Evolutionary conservation across 2,113 vertebrate genomes (phyloP).

Genomic region (Psittacula cyanocephala): DNA sequence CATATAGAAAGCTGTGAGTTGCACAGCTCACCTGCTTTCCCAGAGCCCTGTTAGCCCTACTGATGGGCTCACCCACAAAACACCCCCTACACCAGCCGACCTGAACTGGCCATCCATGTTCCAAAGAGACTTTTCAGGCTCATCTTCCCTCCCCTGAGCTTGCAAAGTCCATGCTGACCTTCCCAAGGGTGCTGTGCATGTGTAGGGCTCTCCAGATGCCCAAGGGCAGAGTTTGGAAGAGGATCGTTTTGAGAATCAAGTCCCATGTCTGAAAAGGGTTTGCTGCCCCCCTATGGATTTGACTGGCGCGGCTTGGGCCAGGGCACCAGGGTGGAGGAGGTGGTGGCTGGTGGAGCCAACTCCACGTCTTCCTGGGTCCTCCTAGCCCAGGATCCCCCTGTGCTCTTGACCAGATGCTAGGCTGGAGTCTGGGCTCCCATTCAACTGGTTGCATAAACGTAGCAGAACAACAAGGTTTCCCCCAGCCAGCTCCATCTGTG

Average conservation of each 20-base stretch:
- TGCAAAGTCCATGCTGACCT: neutral
- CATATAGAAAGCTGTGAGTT: neutral
- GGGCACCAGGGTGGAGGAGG: neutral
- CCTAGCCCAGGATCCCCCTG: neutral
- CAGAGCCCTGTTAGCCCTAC: neutral
- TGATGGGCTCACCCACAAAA: neutral
- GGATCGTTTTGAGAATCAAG: neutral
- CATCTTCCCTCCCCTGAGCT: neutral
- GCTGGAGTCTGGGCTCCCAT: neutral
- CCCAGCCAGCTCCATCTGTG: constrained; percentile 30
- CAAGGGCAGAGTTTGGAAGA: neutral
- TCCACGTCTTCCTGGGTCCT: neutral
- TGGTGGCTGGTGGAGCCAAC: neutral
- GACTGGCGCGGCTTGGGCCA: neutral
- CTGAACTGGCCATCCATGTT: neutral
- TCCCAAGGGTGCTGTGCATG: neutral
- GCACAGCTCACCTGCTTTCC: neutral
- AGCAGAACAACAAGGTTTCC: neutral
- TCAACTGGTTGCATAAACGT: neutral
- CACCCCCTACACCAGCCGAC: neutral
- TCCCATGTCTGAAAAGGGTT: constrained; percentile 59
- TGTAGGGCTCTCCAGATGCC: neutral
- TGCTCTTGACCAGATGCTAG: neutral
- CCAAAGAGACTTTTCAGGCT: neutral
- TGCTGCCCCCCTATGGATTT: constrained; percentile 67